Conservation (phyloP, 2,797 vertebrate genomes). For the Danionella dracula region DNA sequence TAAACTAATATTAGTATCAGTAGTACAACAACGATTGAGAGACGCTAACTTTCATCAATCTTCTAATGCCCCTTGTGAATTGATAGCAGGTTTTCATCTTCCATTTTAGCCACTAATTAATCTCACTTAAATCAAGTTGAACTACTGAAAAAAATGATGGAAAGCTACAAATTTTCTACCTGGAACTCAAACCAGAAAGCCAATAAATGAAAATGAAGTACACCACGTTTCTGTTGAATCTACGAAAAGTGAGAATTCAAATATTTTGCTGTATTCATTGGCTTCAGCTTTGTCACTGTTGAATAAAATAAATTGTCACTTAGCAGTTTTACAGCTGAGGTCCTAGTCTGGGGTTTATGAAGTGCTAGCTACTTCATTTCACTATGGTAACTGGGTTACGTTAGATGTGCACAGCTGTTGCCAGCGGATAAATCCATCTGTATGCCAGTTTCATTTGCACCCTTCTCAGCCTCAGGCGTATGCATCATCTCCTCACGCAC, state of each 20-base stretch:
- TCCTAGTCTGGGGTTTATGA: conserved; percentile 17
- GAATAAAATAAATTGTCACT: conserved; percentile 21
- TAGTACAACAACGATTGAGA: not conserved
- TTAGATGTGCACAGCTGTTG: conserved; percentile 38
- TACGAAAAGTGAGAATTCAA: no score
- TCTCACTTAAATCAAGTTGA: no score
- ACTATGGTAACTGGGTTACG: conserved; percentile 37
- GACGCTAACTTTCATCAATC: not conserved
- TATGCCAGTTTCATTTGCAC: conserved; percentile 35
- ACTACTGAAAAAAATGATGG: no score
- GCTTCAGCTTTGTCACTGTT: conserved; percentile 24
- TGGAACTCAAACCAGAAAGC: no score
- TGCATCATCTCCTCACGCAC: conserved; percentile 1
- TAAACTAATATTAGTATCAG: no score
- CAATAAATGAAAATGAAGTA: no score
- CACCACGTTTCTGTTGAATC: no score
- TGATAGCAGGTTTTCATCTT: no score
- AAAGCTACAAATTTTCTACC: no score
- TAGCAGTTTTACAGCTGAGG: conserved; percentile 12
- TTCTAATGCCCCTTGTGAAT: no score
- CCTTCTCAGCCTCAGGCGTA: conserved; percentile 29
- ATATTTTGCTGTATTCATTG: no score
- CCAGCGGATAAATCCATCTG: conserved; percentile 14
- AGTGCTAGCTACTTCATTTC: conserved; percentile 31
- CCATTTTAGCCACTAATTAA: no score